Percentiles rank a stretch among this genome's conserved stretches.
These are phyloP conservation scores for Syndactyla subalaris DNA, from an alignment of 2,797 vertebrate species.

Conservation along the genomic window DNA sequence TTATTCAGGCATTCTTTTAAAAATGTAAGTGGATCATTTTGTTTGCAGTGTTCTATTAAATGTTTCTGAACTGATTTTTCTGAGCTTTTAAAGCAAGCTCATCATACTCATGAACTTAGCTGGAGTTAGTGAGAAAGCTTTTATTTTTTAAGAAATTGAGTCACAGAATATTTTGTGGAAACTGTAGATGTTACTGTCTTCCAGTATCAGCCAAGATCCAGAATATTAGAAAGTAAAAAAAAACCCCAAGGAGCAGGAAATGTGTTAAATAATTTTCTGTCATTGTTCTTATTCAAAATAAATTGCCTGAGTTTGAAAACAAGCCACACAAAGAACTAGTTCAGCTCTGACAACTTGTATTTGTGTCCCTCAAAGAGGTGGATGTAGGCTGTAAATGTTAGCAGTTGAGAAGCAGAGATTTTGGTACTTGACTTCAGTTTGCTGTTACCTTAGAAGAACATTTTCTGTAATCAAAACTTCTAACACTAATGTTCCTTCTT, in stretches of 20 bases:
- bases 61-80: background rate
- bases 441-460: background rate
- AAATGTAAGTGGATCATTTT: background rate
- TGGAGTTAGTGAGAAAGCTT: background rate
- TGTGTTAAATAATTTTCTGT: conserved; percentile 18
- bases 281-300: background rate
- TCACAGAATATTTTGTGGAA: background rate
- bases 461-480: background rate
- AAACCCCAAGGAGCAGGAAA: background rate
- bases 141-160: background rate
- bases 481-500: background rate
- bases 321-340: background rate
- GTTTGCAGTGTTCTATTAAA: background rate
- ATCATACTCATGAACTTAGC: background rate
- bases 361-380: background rate
- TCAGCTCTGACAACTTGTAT: background rate
- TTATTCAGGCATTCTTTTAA: background rate
- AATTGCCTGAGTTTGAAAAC: conserved; percentile 21
- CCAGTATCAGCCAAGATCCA: background rate
- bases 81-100: background rate
- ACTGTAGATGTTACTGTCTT: background rate
- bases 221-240: background rate
- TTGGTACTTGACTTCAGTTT: background rate
- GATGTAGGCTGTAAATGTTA: background rate
- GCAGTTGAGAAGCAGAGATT: background rate